Base-by-base conservation (phyloP, 2,113 vertebrate genomes). In the Pteruthius melanotis region DNA sequence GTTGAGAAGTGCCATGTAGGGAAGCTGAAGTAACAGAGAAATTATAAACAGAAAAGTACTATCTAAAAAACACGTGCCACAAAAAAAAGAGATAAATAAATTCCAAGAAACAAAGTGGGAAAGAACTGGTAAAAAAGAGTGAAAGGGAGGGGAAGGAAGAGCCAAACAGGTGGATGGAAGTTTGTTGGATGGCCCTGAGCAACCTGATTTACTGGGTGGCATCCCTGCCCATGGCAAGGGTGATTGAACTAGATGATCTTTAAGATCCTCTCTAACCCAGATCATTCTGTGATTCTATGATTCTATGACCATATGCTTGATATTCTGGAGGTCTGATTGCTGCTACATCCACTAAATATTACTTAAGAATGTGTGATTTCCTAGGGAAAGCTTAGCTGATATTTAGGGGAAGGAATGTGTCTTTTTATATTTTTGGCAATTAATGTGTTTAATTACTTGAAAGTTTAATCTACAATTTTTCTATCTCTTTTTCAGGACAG, bases 401-500 rank as follows among this genome's bases (percentile, higher is more conserved):
- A 60, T 16, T 30, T 92, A 9, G 19, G 35, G 35, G 24, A 86
- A 83, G 8, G 9, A 59, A 64, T 45, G 15, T 40, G 60, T 49
- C 20, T 57, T 79, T 72, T 83, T 53, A 6, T 57, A 16, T 54
- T 88, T 75, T 89, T 83, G 22, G 5, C 4, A 27, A 53, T n/a
- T n/a, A n/a, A n/a, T 68, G 9, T 53, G 33, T 76, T 76, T 56
- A 72, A 57, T 89, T 92, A 54, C n/a, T 63, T 68, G 22, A 26
- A 81, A 75, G 35, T 66, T 83, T 81, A 64, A 89, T 33, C 64
- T 52, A 64, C 7, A 6, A 15, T 47, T 85, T 66, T 45, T 83
- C 26, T 79, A 7, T 52, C 7, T 84, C 4, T 89, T 90, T 96
- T 97, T 94, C 28, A 95, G 96, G 93, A 91, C 24, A 6, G 15